Conservation (phyloP, 2,113 vertebrate genomes). For the Sebastes schlegelii region DNA sequence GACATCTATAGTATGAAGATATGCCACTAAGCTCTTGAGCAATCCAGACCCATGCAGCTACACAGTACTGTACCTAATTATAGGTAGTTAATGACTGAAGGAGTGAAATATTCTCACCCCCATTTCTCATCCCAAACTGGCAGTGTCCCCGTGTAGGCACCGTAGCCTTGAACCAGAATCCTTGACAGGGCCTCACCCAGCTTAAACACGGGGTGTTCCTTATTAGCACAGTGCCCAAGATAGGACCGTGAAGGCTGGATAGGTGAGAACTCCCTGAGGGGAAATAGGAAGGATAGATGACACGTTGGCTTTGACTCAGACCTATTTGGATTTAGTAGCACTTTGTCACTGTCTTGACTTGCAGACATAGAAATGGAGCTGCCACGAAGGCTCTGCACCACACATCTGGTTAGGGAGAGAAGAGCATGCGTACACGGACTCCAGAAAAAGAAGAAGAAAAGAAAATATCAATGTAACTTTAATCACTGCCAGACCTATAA, state of each 20-base stretch:
- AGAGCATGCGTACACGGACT: conserved; percentile 20
- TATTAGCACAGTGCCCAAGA: conserved; percentile 67
- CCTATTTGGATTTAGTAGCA: conserved; percentile 65
- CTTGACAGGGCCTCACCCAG: conserved; percentile 51
- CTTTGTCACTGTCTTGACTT: conserved; percentile 72
- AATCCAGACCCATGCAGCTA: conserved; percentile 77
- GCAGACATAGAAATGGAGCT: conserved; percentile 58
- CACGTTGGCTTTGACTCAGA: conserved; percentile 66
- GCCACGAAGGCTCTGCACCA: background rate
- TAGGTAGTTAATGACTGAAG: conserved; percentile 89
- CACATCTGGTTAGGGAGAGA: conserved; percentile 46
- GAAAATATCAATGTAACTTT: conserved; percentile 69
- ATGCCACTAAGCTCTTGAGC: conserved; percentile 8
- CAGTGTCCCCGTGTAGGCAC: conserved; percentile 30
- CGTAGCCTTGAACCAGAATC: conserved; percentile 50
- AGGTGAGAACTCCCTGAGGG: conserved; percentile 53
- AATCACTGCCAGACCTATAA: conserved; percentile 70
- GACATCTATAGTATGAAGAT: background rate
- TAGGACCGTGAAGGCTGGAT: conserved; percentile 50
- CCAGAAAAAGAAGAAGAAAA: conserved; percentile 36
- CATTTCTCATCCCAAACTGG: conserved; percentile 51
- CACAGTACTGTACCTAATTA: conserved; percentile 88
- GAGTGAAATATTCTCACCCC: conserved; percentile 49
- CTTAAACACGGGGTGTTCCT: conserved; percentile 64
- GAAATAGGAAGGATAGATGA: conserved; percentile 68